Base-by-base conservation (phyloP, 2,113 vertebrate species). In the Sciurus niger region DNA sequence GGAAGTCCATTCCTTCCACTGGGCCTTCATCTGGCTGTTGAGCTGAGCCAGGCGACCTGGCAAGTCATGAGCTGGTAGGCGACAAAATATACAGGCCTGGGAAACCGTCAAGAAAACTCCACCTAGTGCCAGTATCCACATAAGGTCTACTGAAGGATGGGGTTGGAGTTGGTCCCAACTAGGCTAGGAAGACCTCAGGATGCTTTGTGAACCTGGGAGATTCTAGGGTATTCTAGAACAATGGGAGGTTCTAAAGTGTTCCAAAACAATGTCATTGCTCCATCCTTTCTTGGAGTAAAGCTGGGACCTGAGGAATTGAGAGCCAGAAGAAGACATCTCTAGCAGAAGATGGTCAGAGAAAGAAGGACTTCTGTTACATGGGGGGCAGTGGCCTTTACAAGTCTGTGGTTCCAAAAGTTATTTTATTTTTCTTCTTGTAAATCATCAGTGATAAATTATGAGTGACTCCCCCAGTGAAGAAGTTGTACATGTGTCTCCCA, bases 81-180 rank as follows among this genome's bases (percentile, higher is more conserved):
- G 97, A 82, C 98, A 98, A 84, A 98, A 97, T 82, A 98, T 46
- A 80, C 98, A 98, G 89, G 97, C 98, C 90, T 97, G 73, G n/a
- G 88, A 25, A 0, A 67, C 74, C 30, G 53, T 92, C 92, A 97
- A 73, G 77, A 97, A 91, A 72, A 90, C 40, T 51, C 73, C 92
- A 17, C 84, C 67, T 4, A 98, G 55, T 20, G 70, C 88, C 93
- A 96, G 77, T 5, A 46, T 2, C 97, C 97, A 97, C 98, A 98
- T 96, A 73, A 76, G 37, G 87, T 77, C 67, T 12, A 11, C 22
- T 20, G 55, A 22, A 12, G 22, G 12, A 1, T 6, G n/a, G 11
- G 63, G 55, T 1, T 0, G n/a, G 8, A 48, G 16, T 65, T 60
- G 60, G 46, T 22, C 63, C 85, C 76, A 78, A 32, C 46, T 25